A percentile compares a stretch with the other conserved stretches of the same genome.
phyloP scores from a whole-genome alignment of 2,113 vertebrate species.

The Rhombomys opimus region DNA sequence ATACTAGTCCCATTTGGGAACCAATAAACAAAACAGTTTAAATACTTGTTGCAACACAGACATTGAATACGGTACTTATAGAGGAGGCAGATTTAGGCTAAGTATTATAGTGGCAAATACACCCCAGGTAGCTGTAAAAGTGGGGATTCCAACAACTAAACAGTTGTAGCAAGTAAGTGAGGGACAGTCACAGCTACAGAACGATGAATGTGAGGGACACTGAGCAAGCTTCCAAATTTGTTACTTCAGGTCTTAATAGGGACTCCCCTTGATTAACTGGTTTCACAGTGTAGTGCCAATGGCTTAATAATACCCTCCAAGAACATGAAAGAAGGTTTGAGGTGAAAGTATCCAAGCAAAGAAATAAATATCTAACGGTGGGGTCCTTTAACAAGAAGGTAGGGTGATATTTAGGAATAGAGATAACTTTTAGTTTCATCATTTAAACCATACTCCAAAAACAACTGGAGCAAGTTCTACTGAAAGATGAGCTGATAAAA shows the following conservation, averaged over 20 bases:
- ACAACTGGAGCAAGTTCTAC: neutral
- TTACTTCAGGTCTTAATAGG: slow-evolving; percentile 40
- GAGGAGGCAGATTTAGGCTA: slow-evolving; percentile 28
- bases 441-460: slow-evolving; percentile 31
- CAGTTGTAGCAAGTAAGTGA: slow-evolving; percentile 16
- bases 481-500: slow-evolving; percentile 71
- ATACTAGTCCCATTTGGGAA: neutral
- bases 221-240: slow-evolving; percentile 2
- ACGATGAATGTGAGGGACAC: neutral
- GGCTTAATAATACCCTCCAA: slow-evolving; percentile 2
- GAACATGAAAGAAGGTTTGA: slow-evolving; percentile 47
- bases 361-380: neutral
- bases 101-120: slow-evolving; percentile 41
- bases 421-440: slow-evolving; percentile 3
- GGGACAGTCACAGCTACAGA: neutral
- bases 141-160: slow-evolving; percentile 2
- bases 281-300: slow-evolving; percentile 35
- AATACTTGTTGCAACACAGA: neutral
- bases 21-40: neutral
- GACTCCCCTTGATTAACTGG: slow-evolving; percentile 62
- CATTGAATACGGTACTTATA: neutral
- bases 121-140: neutral
- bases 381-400: neutral
- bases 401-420: neutral
- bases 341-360: slow-evolving; percentile 40